Percentiles rank a stretch among this genome's conserved stretches.
Evolutionary conservation across 2,113 vertebrate species (phyloP).

Genomic region (Pomatostomus ruficeps): DNA sequence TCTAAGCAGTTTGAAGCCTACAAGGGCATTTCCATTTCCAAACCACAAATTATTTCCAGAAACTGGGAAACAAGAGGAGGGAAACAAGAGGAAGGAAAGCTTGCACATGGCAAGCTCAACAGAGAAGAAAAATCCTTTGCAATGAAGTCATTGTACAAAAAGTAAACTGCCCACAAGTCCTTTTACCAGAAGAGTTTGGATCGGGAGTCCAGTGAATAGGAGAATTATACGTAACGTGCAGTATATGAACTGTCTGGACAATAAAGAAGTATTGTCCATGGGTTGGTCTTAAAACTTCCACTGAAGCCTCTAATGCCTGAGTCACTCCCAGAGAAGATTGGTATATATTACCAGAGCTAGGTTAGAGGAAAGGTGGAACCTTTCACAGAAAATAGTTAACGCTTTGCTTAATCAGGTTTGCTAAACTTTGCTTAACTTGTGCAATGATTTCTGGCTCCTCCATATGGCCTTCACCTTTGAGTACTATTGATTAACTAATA

Average conservation of each 20-base stretch:
- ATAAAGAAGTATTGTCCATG: slow-evolving; percentile 21
- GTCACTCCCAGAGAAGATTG: not conserved
- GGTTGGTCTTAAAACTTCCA: slow-evolving; percentile 25
- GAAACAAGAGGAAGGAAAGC: slow-evolving; percentile 63
- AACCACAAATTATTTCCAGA: slow-evolving; percentile 75
- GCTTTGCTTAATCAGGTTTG: slow-evolving; percentile 60
- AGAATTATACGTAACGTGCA: slow-evolving; percentile 24
- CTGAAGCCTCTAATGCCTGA: not conserved
- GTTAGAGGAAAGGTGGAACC: slow-evolving; percentile 52
- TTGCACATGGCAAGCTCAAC: slow-evolving; percentile 61
- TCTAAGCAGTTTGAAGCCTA: slow-evolving; percentile 60
- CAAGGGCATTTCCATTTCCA: slow-evolving; percentile 63
- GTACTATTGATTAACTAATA: slow-evolving; percentile 64
- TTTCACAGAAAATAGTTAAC: slow-evolving; percentile 71
- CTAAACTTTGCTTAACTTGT: slow-evolving; percentile 72
- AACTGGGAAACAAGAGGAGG: slow-evolving; percentile 64
- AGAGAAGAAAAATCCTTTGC: slow-evolving; percentile 58
- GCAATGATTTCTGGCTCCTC: slow-evolving; percentile 58
- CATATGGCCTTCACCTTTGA: slow-evolving; percentile 66
- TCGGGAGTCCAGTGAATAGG: not conserved
- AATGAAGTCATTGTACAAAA: slow-evolving; percentile 68
- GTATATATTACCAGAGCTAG: slow-evolving; percentile 2
- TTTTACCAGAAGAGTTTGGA: slow-evolving; percentile 69
- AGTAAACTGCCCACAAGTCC: slow-evolving; percentile 59
- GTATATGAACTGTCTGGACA: slow-evolving; percentile 14